Evolutionary conservation across 2,797 vertebrate species (phyloP).

Genomic region (Gallinago stenura): DNA sequence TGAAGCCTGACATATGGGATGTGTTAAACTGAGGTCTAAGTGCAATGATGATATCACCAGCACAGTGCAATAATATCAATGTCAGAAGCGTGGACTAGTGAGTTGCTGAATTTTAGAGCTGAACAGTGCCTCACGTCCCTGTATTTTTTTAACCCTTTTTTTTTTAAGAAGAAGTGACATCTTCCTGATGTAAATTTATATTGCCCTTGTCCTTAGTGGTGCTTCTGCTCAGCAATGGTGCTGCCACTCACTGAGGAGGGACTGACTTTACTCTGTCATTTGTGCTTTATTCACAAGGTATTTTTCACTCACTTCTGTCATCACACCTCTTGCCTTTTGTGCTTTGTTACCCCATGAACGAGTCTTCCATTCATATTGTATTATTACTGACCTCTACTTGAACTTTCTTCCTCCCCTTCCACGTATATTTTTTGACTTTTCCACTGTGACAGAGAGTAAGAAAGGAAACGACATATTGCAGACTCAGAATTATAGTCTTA

Average conservation of each 20-base stretch:
- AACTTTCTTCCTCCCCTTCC: conserved; percentile 41
- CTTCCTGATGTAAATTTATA: not conserved
- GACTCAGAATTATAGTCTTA: conserved; percentile 23
- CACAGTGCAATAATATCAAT: conserved; percentile 5
- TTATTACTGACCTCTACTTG: conserved; percentile 25
- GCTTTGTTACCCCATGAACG: not conserved
- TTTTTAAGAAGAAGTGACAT: not conserved
- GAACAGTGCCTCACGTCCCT: not conserved
- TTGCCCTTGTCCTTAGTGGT: not conserved
- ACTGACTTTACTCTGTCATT: not conserved
- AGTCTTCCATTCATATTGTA: not conserved
- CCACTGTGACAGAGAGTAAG: conserved; percentile 21
- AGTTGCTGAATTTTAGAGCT: conserved; percentile 9
- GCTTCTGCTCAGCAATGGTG: not conserved
- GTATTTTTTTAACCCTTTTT: not conserved
- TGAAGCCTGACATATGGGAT: conserved; percentile 42
- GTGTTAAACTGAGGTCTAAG: conserved; percentile 48
- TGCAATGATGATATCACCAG: conserved; percentile 51
- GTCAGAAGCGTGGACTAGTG: not conserved
- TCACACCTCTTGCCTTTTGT: not conserved
- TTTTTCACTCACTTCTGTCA: not conserved
- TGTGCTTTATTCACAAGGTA: not conserved
- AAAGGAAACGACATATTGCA: not conserved
- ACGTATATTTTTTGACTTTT: conserved; percentile 44
- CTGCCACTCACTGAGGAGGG: not conserved